A percentile compares a stretch with the other conserved stretches of the same genome.
phyloP scores from a whole-genome alignment of 2,888 invertebrate species.

The Timema cristinae region DNA sequence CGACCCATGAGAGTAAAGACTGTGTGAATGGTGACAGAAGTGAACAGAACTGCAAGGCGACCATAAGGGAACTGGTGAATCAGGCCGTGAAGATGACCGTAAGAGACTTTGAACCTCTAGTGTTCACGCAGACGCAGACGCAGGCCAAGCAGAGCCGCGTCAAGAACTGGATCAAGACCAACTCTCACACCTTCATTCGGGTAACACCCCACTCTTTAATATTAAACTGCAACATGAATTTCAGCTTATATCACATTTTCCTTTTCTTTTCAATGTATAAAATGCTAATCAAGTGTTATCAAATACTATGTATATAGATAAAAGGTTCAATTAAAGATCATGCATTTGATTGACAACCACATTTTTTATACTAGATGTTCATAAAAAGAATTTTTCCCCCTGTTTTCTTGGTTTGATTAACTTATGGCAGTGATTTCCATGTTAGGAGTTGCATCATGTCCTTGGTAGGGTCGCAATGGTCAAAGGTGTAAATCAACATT shows the following conservation, averaged over 20 bases:
- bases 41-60: constrained; percentile 54
- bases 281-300: no score
- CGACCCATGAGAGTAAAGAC: constrained; percentile 44
- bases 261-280: no score
- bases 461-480: no score
- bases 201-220: neutral
- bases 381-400: no score
- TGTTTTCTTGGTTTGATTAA: no score
- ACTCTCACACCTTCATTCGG: constrained; percentile 38
- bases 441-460: no score
- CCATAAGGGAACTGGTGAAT: constrained; percentile 70
- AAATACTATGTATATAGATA: no score
- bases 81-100: constrained; percentile 74
- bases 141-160: constrained; percentile 60
- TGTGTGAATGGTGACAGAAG: constrained; percentile 35
- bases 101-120: constrained; percentile 48
- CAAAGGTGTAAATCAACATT: no score
- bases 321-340: no score
- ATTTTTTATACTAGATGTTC: no score
- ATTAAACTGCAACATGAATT: neutral
- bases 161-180: constrained; percentile 61
- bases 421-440: no score
- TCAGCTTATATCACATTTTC: neutral
- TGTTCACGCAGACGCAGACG: constrained; percentile 55
- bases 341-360: no score